These are phyloP conservation scores for Selenia dentaria DNA, from an alignment of 2,888 invertebrate species.

Conservation along the genomic window DNA sequence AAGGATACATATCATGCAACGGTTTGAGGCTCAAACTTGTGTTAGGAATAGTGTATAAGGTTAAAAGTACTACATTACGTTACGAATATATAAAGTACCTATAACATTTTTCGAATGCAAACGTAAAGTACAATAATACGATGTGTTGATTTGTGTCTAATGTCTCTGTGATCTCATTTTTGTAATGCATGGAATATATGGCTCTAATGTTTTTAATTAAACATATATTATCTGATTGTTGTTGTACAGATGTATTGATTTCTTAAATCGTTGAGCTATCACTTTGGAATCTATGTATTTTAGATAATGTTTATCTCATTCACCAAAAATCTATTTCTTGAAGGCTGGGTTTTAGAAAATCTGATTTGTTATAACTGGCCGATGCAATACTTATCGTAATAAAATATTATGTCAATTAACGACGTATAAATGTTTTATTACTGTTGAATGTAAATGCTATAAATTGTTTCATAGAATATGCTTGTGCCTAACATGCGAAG, in stretches of 20 bases:
- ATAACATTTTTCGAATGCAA: slow-evolving; percentile 78
- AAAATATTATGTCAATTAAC: slow-evolving; percentile 70
- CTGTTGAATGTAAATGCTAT: slow-evolving; percentile 50
- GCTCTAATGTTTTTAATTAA: slow-evolving; percentile 48
- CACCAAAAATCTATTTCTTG: slow-evolving; percentile 42
- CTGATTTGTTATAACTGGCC: slow-evolving; percentile 48
- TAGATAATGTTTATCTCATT: slow-evolving; percentile 70
- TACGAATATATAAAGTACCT: slow-evolving; percentile 42
- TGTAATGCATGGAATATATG: slow-evolving; percentile 62
- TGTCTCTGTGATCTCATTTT: slow-evolving; percentile 73
- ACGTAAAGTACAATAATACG: slow-evolving; percentile 72
- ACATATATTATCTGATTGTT: slow-evolving; percentile 45
- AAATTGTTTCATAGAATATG: slow-evolving; percentile 57
- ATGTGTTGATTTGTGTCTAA: slow-evolving; percentile 66
- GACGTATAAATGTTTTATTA: slow-evolving; percentile 66
- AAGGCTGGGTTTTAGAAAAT: slow-evolving; percentile 39
- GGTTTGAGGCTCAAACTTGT: slow-evolving; percentile 64
- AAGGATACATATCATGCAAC: slow-evolving; percentile 63
- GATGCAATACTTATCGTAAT: slow-evolving; percentile 39
- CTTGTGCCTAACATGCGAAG: slow-evolving; percentile 64
- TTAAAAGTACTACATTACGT: slow-evolving; percentile 38
- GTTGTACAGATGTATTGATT: slow-evolving; percentile 54
- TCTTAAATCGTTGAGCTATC: slow-evolving; percentile 51
- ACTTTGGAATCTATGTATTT: slow-evolving; percentile 75
- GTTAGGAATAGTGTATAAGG: slow-evolving; percentile 58